These are phyloP conservation scores for Neoascia interrupta DNA, from an alignment of 2,888 invertebrate species.

Conservation along the genomic window DNA sequence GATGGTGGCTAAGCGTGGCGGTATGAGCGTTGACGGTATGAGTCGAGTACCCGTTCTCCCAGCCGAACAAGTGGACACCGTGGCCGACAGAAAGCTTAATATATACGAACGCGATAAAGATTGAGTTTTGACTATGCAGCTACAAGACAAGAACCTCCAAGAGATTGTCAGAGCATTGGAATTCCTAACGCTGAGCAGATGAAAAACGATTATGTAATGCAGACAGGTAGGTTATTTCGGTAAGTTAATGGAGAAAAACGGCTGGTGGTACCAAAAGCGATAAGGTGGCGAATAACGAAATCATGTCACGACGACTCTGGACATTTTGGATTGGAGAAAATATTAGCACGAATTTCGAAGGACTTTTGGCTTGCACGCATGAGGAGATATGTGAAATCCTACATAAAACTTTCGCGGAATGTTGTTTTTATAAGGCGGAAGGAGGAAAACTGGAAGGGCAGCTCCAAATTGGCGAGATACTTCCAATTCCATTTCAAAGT, in stretches of 20 bases:
- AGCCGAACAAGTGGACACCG: background rate
- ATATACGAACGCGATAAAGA: background rate
- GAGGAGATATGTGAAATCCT: constrained; percentile 64
- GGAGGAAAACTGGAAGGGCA: constrained; percentile 53
- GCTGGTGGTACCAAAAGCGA: constrained; percentile 59
- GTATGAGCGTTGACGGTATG: background rate
- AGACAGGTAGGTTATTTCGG: constrained; percentile 49
- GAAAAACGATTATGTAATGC: constrained; percentile 37
- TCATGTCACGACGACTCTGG: constrained; percentile 69
- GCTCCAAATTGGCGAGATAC: constrained; percentile 40
- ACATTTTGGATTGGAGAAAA: constrained; percentile 70
- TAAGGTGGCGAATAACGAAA: constrained; percentile 67
- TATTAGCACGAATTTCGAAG: constrained; percentile 48
- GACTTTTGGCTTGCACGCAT: constrained; percentile 69
- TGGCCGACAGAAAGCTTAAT: constrained; percentile 1
- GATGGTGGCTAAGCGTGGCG: background rate
- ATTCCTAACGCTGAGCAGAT: background rate
- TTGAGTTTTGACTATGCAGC: constrained; percentile 14
- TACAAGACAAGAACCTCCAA: constrained; percentile 3
- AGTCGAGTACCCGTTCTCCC: background rate
- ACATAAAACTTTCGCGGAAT: constrained; percentile 62
- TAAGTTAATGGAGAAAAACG: constrained; percentile 14
- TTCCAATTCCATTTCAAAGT: constrained; percentile 54
- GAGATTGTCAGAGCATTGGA: constrained; percentile 1
- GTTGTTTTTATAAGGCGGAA: constrained; percentile 59